Conservation (phyloP, 30 jellyfish, hydroid and myxozoan genomes). For the Clytia hemisphaerica region DNA sequence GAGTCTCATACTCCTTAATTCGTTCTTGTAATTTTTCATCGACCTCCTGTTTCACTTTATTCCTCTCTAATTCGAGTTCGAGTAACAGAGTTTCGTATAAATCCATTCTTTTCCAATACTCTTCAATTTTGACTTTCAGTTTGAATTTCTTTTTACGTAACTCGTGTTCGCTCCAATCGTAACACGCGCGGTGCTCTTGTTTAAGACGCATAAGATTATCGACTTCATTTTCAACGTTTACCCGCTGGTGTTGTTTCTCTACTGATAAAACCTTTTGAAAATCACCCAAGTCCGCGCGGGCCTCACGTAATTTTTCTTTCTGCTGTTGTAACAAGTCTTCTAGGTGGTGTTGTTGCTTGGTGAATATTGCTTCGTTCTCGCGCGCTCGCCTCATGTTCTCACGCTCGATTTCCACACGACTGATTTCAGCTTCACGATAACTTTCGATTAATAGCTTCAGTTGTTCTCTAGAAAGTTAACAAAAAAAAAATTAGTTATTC, state of each 20-base stretch:
- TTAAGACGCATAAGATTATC: constrained; percentile 38
- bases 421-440: constrained; percentile 52
- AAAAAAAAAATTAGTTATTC: no score
- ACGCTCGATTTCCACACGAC: constrained; percentile 55
- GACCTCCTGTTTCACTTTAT: neutral
- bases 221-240: constrained; percentile 42
- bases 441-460: constrained; percentile 54
- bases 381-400: constrained; percentile 22
- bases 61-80: constrained; percentile 51
- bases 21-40: constrained; percentile 6
- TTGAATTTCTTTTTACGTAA: constrained; percentile 51
- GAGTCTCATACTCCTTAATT: neutral
- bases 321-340: constrained; percentile 14
- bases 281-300: constrained; percentile 18
- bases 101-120: constrained; percentile 90
- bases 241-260: constrained; percentile 49
- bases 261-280: constrained; percentile 25
- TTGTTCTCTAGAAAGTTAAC: constrained; percentile 23
- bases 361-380: constrained; percentile 24
- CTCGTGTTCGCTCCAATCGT: constrained; percentile 38
- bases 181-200: constrained; percentile 3
- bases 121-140: constrained; percentile 63
- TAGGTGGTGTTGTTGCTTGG: constrained; percentile 15
- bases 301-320: constrained; percentile 3
- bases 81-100: constrained; percentile 64